A percentile compares a stretch with the other conserved stretches of the same genome.
Evolutionary conservation across 2,797 vertebrate genomes (phyloP).

Genomic region (Platyrinchus mystaceus): DNA sequence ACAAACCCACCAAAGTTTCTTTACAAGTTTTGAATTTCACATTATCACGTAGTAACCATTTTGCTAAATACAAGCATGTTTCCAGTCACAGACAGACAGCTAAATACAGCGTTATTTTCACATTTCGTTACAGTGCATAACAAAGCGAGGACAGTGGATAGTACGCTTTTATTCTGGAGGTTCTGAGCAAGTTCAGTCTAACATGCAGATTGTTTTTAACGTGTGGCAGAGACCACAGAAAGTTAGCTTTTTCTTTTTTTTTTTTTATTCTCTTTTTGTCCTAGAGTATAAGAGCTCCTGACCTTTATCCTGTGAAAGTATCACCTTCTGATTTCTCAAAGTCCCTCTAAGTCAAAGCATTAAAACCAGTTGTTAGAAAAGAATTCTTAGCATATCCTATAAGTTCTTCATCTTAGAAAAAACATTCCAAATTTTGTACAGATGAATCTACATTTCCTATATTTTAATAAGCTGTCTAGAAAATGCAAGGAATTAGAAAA

Average conservation of each 20-base stretch:
- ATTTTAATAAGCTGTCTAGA: slow-evolving; percentile 67
- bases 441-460: slow-evolving; percentile 66
- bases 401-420: slow-evolving; percentile 66
- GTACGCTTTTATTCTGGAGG: slow-evolving; percentile 71
- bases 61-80: slow-evolving; percentile 86
- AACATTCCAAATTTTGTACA: slow-evolving; percentile 71
- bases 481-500: slow-evolving; percentile 75
- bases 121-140: slow-evolving; percentile 79
- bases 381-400: slow-evolving; percentile 22
- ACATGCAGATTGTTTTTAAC: slow-evolving; percentile 78
- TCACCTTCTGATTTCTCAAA: slow-evolving; percentile 61
- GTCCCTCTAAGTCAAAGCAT: slow-evolving; percentile 66
- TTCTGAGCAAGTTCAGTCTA: slow-evolving; percentile 74
- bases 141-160: slow-evolving; percentile 76
- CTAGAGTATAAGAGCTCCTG: slow-evolving; percentile 72
- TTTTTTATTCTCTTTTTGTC: background rate
- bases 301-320: slow-evolving; percentile 56
- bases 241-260: slow-evolving; percentile 23
- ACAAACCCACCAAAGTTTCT: background rate
- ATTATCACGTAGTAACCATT: slow-evolving; percentile 78
- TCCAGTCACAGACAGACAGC: slow-evolving; percentile 81
- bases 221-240: slow-evolving; percentile 37
- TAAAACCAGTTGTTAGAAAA: slow-evolving; percentile 72
- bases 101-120: slow-evolving; percentile 78
- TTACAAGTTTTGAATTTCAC: slow-evolving; percentile 78